A percentile compares a stretch with the other conserved stretches of the same genome.
Conservation (phyloP, 2,888 invertebrate species). For the Gastrophysa polygoni region DNA sequence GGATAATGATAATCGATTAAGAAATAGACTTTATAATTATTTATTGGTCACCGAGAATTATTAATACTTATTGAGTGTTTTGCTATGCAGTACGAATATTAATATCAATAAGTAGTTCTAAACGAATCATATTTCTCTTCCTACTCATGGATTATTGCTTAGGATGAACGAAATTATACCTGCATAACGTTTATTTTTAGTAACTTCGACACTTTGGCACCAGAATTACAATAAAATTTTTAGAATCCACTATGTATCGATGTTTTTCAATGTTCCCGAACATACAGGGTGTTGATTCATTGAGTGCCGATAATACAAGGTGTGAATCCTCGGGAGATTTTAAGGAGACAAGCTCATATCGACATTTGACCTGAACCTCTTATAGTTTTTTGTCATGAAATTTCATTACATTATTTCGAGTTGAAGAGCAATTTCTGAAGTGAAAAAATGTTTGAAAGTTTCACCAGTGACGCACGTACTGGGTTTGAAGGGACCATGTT, state of each 20-base stretch:
- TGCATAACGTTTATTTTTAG: slow-evolving; percentile 49
- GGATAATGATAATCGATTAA: slow-evolving; percentile 39
- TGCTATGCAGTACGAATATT: slow-evolving; percentile 45
- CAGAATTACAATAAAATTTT: slow-evolving; percentile 56
- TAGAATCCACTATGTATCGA: slow-evolving; percentile 57
- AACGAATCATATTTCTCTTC: slow-evolving; percentile 18
- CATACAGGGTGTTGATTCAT: too few relatives aligned
- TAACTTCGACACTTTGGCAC: slow-evolving; percentile 58
- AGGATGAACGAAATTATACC: slow-evolving; percentile 42
- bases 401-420: too few relatives aligned
- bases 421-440: too few relatives aligned
- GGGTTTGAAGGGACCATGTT: too few relatives aligned
- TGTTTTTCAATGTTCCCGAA: slow-evolving; percentile 56
- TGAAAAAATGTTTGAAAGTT: too few relatives aligned
- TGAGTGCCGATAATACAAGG: too few relatives aligned
- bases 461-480: too few relatives aligned
- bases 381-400: too few relatives aligned
- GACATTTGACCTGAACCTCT: too few relatives aligned
- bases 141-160: slow-evolving; percentile 41
- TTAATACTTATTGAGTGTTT: slow-evolving; percentile 24
- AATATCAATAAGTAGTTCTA: slow-evolving; percentile 18
- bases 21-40: slow-evolving; percentile 43
- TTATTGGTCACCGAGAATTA: slow-evolving; percentile 46
- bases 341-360: too few relatives aligned
- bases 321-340: too few relatives aligned